Percentiles rank a stretch among this genome's conserved stretches.
phyloP scores from a whole-genome alignment of 1,140 invertebrate genomes.

The Antheraea mylitta region DNA sequence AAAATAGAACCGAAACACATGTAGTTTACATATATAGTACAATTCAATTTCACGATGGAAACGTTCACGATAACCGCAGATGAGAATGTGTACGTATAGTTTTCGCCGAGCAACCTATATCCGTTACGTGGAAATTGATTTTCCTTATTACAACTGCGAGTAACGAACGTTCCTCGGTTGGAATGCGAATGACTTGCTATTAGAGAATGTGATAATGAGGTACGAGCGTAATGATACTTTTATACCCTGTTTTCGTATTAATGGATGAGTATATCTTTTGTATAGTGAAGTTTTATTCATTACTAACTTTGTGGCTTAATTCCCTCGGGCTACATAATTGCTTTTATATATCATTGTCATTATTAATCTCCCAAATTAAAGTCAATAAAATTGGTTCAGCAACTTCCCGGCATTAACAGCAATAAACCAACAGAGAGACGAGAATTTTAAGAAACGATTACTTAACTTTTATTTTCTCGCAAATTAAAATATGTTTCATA shows the following conservation, averaged over 20 bases:
- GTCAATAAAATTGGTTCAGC: too few species aligned
- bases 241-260: not conserved
- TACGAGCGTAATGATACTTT: not conserved
- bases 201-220: not conserved
- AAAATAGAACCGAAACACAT: not conserved
- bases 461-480: too few species aligned
- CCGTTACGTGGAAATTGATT: conserved; percentile 15
- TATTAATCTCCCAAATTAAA: too few species aligned
- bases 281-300: not conserved
- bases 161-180: not conserved
- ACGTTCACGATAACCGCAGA: conserved; percentile 1
- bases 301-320: too few species aligned
- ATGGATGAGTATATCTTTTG: not conserved
- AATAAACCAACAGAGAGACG: too few species aligned
- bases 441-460: too few species aligned
- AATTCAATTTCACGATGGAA: conserved; percentile 2
- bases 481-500: too few species aligned
- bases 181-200: not conserved
- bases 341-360: too few species aligned
- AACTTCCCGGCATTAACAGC: too few species aligned
- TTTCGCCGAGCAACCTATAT: conserved; percentile 9
- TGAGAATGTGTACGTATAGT: not conserved
- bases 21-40: not conserved
- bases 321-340: too few species aligned
- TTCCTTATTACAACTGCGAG: conserved; percentile 8